Evolutionary conservation across 2,888 invertebrate genomes (phyloP).

Genomic region (Papilio protenor): DNA sequence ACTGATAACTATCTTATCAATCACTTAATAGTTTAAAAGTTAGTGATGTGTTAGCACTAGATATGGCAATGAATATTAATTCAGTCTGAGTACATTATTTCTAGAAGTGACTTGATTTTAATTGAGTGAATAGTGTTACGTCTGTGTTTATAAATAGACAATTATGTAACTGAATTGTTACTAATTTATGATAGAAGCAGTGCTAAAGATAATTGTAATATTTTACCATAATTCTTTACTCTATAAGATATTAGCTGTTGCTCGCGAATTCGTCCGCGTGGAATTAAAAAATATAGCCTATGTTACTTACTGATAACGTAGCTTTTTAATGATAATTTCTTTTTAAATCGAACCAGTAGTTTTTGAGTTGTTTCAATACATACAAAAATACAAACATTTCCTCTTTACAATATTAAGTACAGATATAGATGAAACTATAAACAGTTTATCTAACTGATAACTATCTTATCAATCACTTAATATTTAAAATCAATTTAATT

Average conservation of each 20-base stretch:
- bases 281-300: too few relatives aligned
- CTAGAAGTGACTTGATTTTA: neutral
- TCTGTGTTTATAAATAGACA: neutral
- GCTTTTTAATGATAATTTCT: too few relatives aligned
- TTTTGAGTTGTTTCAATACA: too few relatives aligned
- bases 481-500: conserved; percentile 8
- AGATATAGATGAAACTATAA: neutral
- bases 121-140: neutral
- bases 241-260: neutral
- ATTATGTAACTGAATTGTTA: neutral
- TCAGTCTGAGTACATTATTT: neutral
- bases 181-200: neutral
- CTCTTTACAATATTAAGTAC: too few relatives aligned
- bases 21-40: neutral
- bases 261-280: too few relatives aligned
- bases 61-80: neutral
- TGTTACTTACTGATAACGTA: too few relatives aligned
- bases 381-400: too few relatives aligned
- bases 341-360: too few relatives aligned
- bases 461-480: neutral
- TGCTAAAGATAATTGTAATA: neutral
- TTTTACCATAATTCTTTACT: neutral
- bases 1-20: conserved; percentile 5
- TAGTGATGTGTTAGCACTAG: neutral
- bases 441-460: conserved; percentile 13